Percentiles rank a stretch among this genome's conserved stretches.
phyloP scores from a whole-genome alignment of 30 jellyfish, hydroid and myxozoan genomes.

The Aurelia sp. region DNA sequence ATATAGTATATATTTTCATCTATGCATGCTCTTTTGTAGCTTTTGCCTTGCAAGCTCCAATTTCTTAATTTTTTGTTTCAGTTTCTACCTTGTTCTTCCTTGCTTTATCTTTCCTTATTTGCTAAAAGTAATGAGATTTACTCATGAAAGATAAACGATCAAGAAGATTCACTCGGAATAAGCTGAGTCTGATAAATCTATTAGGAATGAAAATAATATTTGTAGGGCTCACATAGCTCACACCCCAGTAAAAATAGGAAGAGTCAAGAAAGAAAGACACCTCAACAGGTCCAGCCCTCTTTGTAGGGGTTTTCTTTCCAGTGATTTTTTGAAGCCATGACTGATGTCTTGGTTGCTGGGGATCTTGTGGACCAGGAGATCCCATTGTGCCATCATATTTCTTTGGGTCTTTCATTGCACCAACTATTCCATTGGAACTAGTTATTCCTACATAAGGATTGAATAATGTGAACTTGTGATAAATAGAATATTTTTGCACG shows the following conservation, averaged over 20 bases:
- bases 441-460: constrained; percentile 67
- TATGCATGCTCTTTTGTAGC: too few species aligned
- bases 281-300: constrained; percentile 7
- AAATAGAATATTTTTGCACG: not conserved
- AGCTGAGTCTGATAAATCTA: too few species aligned
- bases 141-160: too few species aligned
- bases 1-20: too few species aligned
- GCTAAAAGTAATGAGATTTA: too few species aligned
- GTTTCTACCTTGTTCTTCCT: too few species aligned
- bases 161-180: too few species aligned
- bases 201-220: too few species aligned
- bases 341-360: constrained; percentile 52
- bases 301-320: not conserved
- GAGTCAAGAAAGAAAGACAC: not conserved
- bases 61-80: too few species aligned
- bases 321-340: constrained; percentile 37
- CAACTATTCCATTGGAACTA: constrained; percentile 81
- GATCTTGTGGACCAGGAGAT: constrained; percentile 20
- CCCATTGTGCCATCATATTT: constrained; percentile 12
- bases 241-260: not conserved
- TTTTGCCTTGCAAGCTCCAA: too few species aligned
- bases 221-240: not conserved
- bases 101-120: too few species aligned
- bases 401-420: constrained; percentile 94
- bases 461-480: not conserved